Percentiles rank a stretch among this genome's conserved stretches.
Conservation (phyloP, 2,888 invertebrate species). For the Allacma fusca region DNA sequence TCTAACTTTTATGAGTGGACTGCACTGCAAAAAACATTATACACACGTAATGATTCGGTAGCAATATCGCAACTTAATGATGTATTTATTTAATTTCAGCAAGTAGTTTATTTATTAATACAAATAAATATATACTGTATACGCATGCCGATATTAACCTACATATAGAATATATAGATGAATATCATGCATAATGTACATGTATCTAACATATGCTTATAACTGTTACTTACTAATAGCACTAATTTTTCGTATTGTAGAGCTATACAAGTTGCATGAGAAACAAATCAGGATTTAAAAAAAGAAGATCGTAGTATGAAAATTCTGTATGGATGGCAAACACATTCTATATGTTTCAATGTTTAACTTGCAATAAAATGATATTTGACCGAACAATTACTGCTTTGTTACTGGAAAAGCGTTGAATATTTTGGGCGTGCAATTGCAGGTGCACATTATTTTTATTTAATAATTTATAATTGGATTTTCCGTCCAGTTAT, state of each 20-base stretch:
- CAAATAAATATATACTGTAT: too few relatives aligned
- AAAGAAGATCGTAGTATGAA: slow-evolving; percentile 8
- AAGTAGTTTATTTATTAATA: background rate
- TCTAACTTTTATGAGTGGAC: too few relatives aligned
- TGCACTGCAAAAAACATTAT: background rate
- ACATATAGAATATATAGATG: too few relatives aligned
- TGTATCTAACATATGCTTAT: background rate
- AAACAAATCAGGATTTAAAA: background rate
- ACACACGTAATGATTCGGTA: background rate
- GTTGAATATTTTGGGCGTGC: background rate
- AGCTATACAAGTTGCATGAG: background rate
- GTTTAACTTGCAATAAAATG: background rate
- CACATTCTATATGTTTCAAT: background rate
- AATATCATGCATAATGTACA: background rate
- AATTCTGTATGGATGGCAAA: background rate
- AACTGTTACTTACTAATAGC: background rate
- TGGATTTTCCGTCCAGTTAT: slow-evolving; percentile 13
- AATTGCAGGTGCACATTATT: slow-evolving; percentile 11
- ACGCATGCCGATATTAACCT: too few relatives aligned
- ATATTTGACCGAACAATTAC: background rate
- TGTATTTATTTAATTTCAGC: slow-evolving; percentile 4
- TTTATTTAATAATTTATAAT: slow-evolving; percentile 23
- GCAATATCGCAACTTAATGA: background rate
- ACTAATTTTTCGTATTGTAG: background rate
- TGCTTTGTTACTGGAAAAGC: background rate